Evolutionary conservation across 2,113 vertebrate species (phyloP).

Genomic region (Calidris pygmaea): DNA sequence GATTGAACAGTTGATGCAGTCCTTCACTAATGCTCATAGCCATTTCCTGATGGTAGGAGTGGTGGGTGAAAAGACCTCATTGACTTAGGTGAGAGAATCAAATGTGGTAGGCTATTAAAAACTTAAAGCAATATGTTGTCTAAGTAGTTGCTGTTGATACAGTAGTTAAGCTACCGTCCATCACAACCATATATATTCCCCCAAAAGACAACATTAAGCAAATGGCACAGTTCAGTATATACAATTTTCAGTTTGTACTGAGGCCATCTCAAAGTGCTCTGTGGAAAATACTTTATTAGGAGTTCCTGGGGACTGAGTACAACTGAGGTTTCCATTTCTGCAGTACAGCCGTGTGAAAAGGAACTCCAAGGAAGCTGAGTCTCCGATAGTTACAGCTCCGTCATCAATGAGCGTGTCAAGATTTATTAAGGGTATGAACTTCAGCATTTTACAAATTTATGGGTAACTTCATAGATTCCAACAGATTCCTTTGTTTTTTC

Average conservation of each 20-base stretch:
- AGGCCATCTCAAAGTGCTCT: neutral
- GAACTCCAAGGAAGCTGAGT: neutral
- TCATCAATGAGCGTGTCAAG: neutral
- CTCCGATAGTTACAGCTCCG: neutral
- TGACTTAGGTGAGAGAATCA: neutral
- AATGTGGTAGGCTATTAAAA: neutral
- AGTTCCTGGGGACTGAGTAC: neutral
- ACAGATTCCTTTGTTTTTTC: conserved; percentile 91
- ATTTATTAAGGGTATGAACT: neutral
- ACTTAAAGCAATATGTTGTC: neutral
- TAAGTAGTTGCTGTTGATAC: neutral
- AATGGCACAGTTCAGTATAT: neutral
- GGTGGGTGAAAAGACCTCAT: neutral
- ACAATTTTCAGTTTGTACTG: neutral
- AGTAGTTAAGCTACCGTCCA: neutral
- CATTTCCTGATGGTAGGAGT: neutral
- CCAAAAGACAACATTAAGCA: neutral
- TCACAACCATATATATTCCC: neutral
- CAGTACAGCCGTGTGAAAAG: neutral
- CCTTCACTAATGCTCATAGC: neutral
- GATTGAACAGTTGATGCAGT: neutral
- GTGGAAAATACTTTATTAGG: conserved; percentile 47
- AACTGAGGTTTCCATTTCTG: neutral
- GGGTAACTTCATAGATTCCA: conserved; percentile 95
- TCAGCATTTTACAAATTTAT: conserved; percentile 93